Evolutionary conservation across 1,140 invertebrate genomes (phyloP), one percentile per base, ranked within the genome.

Genomic region (Eurosta solidaginis): DNA sequence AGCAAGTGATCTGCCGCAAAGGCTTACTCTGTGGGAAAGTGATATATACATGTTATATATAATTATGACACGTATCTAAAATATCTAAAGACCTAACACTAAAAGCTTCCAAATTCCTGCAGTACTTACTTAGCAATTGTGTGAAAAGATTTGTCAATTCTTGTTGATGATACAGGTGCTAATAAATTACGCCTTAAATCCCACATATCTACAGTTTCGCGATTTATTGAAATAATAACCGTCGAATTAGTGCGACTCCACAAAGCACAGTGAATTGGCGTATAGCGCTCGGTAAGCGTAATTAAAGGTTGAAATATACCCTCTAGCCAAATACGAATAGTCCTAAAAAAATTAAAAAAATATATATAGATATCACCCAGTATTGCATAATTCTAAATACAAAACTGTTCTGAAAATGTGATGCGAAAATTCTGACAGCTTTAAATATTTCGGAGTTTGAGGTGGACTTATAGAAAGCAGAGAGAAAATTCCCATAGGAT

Each of bases 161-260:
- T 77, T 25, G 79, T 80, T 17, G 91, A 88, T 0, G 91, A 91
- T 76, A 91, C 90, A 0, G 93, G 92, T 6, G 90, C 89, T 17
- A 93, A 90, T 2, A 89, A 91, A 79, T 92, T 93, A 6, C 92
- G 88, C 14, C 91, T 89, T 1, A 95, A 88, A 82, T 94, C 92
- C 94, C 94, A 95, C 45, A 95, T 88, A 29, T 91, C 91, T 1
- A 93, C 89, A 3, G 90, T 89, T 80, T 93, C 92, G 0, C 92
- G 92, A 59, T 92, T 93, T 0, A 94, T 90, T 3, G 92, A 92
- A 2, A 94, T 93, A 59, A 97, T 91, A 0, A 97, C 92, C 0
- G 95, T 96, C 0, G 95, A 93, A 81, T 95, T 94, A 6, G 91
- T 92, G 0, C 94, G 95, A 81, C 93, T 92, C 92, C 96, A 97